Percentiles rank a stretch among this genome's conserved stretches.
Conservation (phyloP, 1,140 invertebrate genomes). For the Drosophila suzukii region DNA sequence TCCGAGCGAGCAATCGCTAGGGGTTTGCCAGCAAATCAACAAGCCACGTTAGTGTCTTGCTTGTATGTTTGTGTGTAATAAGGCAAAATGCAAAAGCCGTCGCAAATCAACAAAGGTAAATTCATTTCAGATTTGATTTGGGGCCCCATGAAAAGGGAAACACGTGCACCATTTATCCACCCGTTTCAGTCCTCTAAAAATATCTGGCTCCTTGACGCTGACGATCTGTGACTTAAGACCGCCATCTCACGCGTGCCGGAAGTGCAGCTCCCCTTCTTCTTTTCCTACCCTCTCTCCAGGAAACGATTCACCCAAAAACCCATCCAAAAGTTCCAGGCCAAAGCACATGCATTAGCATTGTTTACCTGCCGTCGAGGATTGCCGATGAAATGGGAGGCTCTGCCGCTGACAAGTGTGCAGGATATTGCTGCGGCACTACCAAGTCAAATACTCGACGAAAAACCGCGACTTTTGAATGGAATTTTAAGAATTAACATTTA, state of each 20-base stretch:
- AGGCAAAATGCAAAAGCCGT: slow-evolving; percentile 76
- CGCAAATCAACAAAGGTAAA: slow-evolving; percentile 78
- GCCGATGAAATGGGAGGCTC: slow-evolving; percentile 21
- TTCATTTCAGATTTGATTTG: slow-evolving; percentile 79
- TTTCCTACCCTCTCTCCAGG: background rate
- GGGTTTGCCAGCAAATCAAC: slow-evolving; percentile 62
- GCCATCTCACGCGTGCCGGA: slow-evolving; percentile 46
- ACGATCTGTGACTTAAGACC: slow-evolving; percentile 61
- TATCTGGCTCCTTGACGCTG: slow-evolving; percentile 30
- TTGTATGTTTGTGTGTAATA: slow-evolving; percentile 31
- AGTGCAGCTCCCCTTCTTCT: slow-evolving; percentile 28
- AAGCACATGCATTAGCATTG: slow-evolving; percentile 73
- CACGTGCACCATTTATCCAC: slow-evolving; percentile 70
- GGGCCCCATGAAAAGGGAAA: slow-evolving; percentile 47
- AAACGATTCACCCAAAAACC: background rate
- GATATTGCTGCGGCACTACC: slow-evolving; percentile 55
- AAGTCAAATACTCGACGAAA: slow-evolving; percentile 2
- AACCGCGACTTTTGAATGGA: too few species aligned
- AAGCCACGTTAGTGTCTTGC: slow-evolving; percentile 35
- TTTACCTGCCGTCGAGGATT: slow-evolving; percentile 54
- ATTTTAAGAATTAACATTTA: too few species aligned
- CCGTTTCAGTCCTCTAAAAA: slow-evolving; percentile 2
- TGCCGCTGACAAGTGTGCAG: slow-evolving; percentile 66
- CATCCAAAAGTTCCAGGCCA: slow-evolving; percentile 20
- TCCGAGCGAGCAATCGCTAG: slow-evolving; percentile 63